Evolutionary conservation across 2,113 vertebrate species (phyloP).

Genomic region (Gymnorhina tibicen): DNA sequence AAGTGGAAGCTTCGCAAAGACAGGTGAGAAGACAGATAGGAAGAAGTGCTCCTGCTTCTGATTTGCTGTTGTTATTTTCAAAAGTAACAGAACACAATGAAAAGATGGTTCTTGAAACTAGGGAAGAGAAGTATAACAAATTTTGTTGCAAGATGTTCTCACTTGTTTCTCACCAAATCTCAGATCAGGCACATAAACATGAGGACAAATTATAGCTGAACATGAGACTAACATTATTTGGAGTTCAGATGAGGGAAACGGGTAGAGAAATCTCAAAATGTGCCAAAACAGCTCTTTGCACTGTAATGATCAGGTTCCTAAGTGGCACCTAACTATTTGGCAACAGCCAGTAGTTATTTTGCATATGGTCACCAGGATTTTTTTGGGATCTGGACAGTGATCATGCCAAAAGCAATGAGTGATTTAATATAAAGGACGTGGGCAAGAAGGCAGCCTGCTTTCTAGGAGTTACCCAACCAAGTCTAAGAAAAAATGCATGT

Average conservation of each 20-base stretch:
- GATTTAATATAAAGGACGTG: background rate
- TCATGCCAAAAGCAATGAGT: background rate
- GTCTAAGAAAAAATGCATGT: background rate
- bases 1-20: background rate
- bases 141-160: background rate
- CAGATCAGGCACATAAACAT: background rate
- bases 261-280: background rate
- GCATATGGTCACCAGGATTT: background rate
- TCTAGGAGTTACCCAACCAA: background rate
- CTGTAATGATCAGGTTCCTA: background rate
- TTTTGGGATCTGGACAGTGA: background rate
- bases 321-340: background rate
- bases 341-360: background rate
- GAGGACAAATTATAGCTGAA: background rate
- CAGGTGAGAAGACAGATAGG: background rate
- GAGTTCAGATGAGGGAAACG: background rate
- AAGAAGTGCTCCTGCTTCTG: background rate
- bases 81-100: background rate
- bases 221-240: background rate
- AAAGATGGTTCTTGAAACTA: background rate
- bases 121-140: background rate
- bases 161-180: background rate
- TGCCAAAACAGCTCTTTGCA: background rate
- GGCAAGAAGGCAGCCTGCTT: background rate
- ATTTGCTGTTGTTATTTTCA: background rate